Evolutionary conservation across 2,888 invertebrate genomes (phyloP).

Genomic region (Epinotia demarniana): DNA sequence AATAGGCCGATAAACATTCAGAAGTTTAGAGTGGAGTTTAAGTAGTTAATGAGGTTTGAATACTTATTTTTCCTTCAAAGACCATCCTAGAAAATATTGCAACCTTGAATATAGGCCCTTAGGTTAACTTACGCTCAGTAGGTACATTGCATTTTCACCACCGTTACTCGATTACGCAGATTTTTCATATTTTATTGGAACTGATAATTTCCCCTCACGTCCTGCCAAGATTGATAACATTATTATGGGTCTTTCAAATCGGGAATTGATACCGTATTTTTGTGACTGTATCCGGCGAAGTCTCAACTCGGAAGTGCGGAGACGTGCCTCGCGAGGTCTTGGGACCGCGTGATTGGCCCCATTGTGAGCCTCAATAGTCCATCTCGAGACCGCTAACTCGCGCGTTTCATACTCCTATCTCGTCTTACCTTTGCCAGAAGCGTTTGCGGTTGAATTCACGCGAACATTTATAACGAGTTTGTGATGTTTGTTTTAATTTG

Average conservation of each 20-base stretch:
- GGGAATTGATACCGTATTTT: constrained; percentile 42
- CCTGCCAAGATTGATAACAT: constrained; percentile 29
- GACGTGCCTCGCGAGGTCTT: constrained; percentile 74
- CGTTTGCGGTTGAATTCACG: constrained; percentile 30
- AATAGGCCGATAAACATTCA: too few relatives aligned
- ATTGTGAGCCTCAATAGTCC: constrained; percentile 78
- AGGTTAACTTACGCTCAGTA: background rate
- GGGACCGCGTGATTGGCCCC: constrained; percentile 76
- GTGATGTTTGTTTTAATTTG: background rate
- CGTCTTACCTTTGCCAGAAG: constrained; percentile 45
- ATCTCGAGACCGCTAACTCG: constrained; percentile 69
- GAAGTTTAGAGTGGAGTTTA: background rate
- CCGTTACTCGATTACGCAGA: constrained; percentile 5
- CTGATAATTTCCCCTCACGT: constrained; percentile 35
- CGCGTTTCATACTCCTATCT: constrained; percentile 58
- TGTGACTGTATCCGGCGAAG: constrained; percentile 38
- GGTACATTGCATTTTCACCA: background rate
- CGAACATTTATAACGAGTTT: constrained; percentile 9
- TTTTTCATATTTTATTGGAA: constrained; percentile 5
- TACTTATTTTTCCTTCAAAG: background rate
- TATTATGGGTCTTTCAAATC: constrained; percentile 36
- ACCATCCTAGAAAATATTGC: background rate
- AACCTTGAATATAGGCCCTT: background rate
- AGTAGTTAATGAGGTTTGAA: background rate
- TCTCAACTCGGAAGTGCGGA: constrained; percentile 66